Evolutionary conservation across 2,113 vertebrate genomes (phyloP), one percentile per base, ranked within the genome.

Genomic region (Larimichthys crocea): DNA sequence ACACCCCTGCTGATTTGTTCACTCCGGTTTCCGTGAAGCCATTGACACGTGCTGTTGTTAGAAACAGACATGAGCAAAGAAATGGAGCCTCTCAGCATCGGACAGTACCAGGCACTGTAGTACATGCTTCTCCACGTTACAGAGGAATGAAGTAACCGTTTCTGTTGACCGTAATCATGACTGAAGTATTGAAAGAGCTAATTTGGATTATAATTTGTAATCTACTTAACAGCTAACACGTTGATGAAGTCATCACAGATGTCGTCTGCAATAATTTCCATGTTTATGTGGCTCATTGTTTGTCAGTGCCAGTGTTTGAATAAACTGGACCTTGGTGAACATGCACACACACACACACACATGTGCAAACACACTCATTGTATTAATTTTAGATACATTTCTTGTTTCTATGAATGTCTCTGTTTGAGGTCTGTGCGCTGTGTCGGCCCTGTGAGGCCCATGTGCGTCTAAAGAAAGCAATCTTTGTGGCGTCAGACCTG

Each of bases 401-500:
- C 7, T 22, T 44, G 52, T 22, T 57, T 59, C 17, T 22, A 1
- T 66, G 68, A 48, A 29, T 57, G 14, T 70, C 29, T 52, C 5
- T 29, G 24, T 70, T 35, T 48, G 44, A 74, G 12, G 48, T 66
- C 49, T 1, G 48, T 1, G 44, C 40, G 55, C 57, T 5, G 10
- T 5, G 40, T 4, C 9, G 14, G 4, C 22, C 42, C 6, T 57
- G 17, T 31, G 35, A 40, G 35, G 35, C 35, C 35, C 35, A 5
- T 83, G 67, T 79, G 78, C 83, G 73, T 91, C 74, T 89, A 63
- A 79, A 91, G 80, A 88, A 91, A 90, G 83, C 66, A 40, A 40
- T 8, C 12, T 22, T 4, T 11, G 66, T 90, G 88, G 82, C 46
- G 85, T 92, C 91, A 91, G 88, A 84, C 56, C 82, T 76, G 59